Evolutionary conservation across 2,888 invertebrate species (phyloP), one percentile per base, ranked within the genome.

Genomic region (Mactromeris polynyma): DNA sequence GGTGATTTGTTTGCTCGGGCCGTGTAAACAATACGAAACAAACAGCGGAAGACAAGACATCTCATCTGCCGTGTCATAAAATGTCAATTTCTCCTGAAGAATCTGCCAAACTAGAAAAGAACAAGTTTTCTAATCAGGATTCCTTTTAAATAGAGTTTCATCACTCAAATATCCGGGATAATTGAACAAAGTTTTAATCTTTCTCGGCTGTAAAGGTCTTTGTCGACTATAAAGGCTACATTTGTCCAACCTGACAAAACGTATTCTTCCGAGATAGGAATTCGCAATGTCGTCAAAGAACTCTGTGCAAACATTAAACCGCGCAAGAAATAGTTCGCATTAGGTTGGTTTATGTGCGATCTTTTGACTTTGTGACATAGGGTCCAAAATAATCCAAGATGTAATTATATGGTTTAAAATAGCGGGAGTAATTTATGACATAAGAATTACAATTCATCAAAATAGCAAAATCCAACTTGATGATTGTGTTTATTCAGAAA

Each of bases 161-260:
- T 90, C 89, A 87, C 85, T 87, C 83, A 90, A 77, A 88, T 83
- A 78, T 77, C 46, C 36, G 84, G 80, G 86, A 88, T 88, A 92
- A 92, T 89, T 84, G 84, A 88, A 73, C 89, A 84, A 85, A 85
- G 81, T 89, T 92, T 92, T 92, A 90, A 92, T 90, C 87, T 90
- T 88, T 83, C 54, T 69, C 26, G 42, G 38, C 73, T 86, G 81
- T 85, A 92, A 92, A 89, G 85, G 86, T 84, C 86, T 90, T 92
- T 90, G 90, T 92, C 83, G 81, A 64, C 80, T 36, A 86, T 85
- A 85, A 90, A 88, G 87, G 83, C 86, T 78, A 83, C 46, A 85
- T 89, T 91, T 91, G 91, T 89, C 81, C 73, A 51, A 19, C 83
- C 54, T 87, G 87, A 85, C 80, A 83, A 79, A 77, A 78, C 82